These are phyloP conservation scores for Dicrurus megarhynchus DNA, from an alignment of 2,113 vertebrate genomes.

Conservation along the genomic window DNA sequence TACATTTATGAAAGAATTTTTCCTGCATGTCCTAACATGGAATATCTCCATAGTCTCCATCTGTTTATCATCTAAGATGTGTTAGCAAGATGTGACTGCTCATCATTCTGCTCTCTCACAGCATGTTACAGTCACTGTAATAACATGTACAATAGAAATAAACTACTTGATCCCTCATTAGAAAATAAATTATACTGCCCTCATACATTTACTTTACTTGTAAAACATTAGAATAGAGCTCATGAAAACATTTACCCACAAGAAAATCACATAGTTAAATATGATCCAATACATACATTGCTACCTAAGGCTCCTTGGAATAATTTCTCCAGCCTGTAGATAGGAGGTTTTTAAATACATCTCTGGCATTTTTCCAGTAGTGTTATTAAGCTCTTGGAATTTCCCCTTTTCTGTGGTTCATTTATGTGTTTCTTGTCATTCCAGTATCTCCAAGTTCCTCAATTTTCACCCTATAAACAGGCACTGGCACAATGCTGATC, in stretches of 20 bases:
- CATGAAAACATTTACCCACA: constrained; percentile 61
- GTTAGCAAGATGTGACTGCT: constrained; percentile 59
- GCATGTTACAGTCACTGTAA: constrained; percentile 47
- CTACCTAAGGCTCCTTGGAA: constrained; percentile 47
- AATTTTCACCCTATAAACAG: constrained; percentile 39
- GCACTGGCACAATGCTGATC: not conserved
- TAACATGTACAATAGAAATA: constrained; percentile 59
- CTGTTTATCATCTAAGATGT: constrained; percentile 59
- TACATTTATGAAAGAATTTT: constrained; percentile 13
- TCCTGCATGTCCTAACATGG: constrained; percentile 3
- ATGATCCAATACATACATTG: constrained; percentile 46
- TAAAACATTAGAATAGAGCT: constrained; percentile 49
- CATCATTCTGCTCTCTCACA: constrained; percentile 49
- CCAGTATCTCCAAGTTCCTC: constrained; percentile 1
- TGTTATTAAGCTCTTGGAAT: constrained; percentile 35
- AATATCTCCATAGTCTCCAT: constrained; percentile 19
- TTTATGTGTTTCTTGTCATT: constrained; percentile 37
- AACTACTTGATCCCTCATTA: constrained; percentile 60
- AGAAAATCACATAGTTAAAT: constrained; percentile 56
- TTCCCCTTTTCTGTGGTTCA: not conserved
- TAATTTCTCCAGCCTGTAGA: constrained; percentile 13
- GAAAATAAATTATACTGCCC: constrained; percentile 56
- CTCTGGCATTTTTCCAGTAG: constrained; percentile 41
- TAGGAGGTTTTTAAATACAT: constrained; percentile 39
- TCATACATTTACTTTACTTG: constrained; percentile 47